Evolutionary conservation across 2,113 vertebrate genomes (phyloP).

Genomic region (Tachuris rubrigastra): DNA sequence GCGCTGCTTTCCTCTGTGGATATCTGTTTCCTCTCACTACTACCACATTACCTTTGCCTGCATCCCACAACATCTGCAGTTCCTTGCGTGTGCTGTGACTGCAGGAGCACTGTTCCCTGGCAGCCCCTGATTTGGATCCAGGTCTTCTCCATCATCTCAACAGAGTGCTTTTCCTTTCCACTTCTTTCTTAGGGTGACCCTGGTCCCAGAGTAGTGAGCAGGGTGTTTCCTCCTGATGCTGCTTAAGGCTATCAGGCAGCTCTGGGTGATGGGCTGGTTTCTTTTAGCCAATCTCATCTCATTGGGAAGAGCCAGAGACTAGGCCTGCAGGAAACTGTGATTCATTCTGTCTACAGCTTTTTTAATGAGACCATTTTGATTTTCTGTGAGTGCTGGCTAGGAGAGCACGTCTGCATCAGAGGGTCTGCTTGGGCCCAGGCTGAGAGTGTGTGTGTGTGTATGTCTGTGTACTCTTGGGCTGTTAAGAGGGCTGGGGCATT

Average conservation of each 20-base stretch:
- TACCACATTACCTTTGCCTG: background rate
- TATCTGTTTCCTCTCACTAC: background rate
- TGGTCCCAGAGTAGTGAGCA: background rate
- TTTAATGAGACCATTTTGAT: background rate
- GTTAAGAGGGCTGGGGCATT: background rate
- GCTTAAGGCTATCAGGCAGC: background rate
- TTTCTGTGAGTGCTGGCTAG: background rate
- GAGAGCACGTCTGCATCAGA: background rate
- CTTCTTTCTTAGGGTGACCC: background rate
- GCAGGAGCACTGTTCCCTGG: background rate
- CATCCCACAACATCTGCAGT: accelerated
- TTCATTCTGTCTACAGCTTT: constrained; percentile 26
- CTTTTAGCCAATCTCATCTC: background rate
- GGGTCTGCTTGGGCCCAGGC: background rate
- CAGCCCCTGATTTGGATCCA: background rate
- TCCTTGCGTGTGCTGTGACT: background rate
- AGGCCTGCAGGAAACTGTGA: background rate
- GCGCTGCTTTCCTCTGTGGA: background rate
- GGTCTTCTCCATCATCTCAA: background rate
- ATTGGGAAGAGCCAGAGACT: background rate
- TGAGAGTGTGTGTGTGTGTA: background rate
- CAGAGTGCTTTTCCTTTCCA: background rate
- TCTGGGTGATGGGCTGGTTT: background rate
- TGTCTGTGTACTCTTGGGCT: background rate
- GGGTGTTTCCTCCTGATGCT: background rate